Evolutionary conservation across 2,797 vertebrate genomes (phyloP).

Genomic region (Neolamprologus multifasciatus): DNA sequence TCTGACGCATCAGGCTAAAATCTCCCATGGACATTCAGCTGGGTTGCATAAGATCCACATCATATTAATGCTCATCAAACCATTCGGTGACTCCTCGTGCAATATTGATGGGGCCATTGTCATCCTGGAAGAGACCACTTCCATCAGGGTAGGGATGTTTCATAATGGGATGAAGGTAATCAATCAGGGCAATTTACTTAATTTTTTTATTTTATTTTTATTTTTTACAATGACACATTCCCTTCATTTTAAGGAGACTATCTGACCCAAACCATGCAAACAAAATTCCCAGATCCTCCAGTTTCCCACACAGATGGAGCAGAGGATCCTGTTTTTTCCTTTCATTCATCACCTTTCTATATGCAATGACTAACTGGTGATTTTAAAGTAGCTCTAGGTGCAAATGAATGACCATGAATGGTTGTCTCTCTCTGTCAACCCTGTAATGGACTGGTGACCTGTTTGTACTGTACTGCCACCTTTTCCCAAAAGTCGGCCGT

Average conservation of each 20-base stretch:
- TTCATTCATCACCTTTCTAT: background rate
- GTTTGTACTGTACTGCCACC: background rate
- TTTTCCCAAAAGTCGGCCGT: background rate
- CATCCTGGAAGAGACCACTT: background rate
- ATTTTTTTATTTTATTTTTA: fast-evolving
- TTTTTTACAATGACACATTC: background rate
- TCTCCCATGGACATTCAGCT: background rate
- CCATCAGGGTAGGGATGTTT: background rate
- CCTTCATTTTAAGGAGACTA: background rate
- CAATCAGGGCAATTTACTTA: background rate
- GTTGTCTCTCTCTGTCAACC: background rate
- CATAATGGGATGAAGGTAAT: background rate
- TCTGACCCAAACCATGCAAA: background rate
- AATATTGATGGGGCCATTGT: background rate
- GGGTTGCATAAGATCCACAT: background rate
- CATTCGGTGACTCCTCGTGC: background rate
- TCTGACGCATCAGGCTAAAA: background rate
- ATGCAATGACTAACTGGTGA: background rate
- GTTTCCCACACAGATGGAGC: background rate
- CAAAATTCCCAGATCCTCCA: background rate
- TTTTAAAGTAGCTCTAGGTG: background rate
- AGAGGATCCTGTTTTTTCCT: background rate
- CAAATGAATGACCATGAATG: background rate
- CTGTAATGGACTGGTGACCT: background rate
- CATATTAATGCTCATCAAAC: background rate